These are phyloP conservation scores for Drosophila littoralis DNA, from an alignment of 1,140 invertebrate species.

Conservation along the genomic window DNA sequence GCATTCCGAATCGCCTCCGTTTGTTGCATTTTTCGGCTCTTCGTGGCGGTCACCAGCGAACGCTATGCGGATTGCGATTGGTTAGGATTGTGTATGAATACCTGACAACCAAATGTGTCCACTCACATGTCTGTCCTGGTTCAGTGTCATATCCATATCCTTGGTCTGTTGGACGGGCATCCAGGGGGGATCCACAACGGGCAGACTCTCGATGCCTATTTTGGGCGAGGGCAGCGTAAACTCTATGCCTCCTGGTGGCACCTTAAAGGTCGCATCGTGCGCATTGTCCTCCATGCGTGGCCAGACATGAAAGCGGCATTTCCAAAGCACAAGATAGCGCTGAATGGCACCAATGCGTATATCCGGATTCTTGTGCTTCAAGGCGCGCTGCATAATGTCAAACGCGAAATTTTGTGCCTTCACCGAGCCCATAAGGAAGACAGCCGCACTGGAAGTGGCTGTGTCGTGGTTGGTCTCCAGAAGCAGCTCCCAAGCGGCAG, in stretches of 20 bases:
- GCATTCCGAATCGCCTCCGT: conserved; percentile 98
- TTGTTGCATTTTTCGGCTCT: conserved; percentile 99
- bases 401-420: conserved; percentile 94
- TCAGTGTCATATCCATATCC: conserved; percentile 99
- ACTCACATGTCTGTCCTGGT: conserved; percentile 98
- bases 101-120: not conserved
- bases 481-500: conserved; percentile 97
- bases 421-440: conserved; percentile 96
- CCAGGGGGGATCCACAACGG: conserved; percentile 99
- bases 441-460: conserved; percentile 91
- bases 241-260: conserved; percentile 99
- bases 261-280: conserved; percentile 95
- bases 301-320: conserved; percentile 99
- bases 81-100: not conserved
- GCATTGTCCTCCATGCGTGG: conserved; percentile 99
- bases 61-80: conserved; percentile 86
- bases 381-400: conserved; percentile 93
- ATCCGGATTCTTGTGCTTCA: conserved; percentile 92
- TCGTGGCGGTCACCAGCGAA: conserved; percentile 98
- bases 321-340: conserved; percentile 97
- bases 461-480: conserved; percentile 92
- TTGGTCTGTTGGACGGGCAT: conserved; percentile 98
- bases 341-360: conserved; percentile 88
- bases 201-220: conserved; percentile 97
- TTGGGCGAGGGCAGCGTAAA: conserved; percentile 99